Evolutionary conservation across 2,888 invertebrate genomes (phyloP).

Genomic region (Cerceris rybyensis): DNA sequence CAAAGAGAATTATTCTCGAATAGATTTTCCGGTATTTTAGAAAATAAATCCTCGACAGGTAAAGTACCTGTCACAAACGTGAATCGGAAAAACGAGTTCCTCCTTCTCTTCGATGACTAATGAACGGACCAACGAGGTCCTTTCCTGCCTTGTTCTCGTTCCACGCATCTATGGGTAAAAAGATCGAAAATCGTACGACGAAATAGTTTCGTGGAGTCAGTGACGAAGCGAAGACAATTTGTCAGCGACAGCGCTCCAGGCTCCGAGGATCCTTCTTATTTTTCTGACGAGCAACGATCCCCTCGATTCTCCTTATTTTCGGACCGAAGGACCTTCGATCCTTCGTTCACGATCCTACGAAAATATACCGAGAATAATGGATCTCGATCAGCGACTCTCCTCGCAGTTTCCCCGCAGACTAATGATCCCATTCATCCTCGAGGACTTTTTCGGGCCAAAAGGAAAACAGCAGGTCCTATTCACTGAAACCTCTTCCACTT

Average conservation of each 20-base stretch:
- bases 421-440: constrained; percentile 76
- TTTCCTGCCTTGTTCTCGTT: constrained; percentile 9
- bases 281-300: constrained; percentile 43
- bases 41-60: too few species aligned
- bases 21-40: too few species aligned
- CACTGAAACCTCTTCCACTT: constrained; percentile 39
- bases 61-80: constrained; percentile 12
- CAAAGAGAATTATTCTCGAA: too few species aligned
- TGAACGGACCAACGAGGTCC: constrained; percentile 46
- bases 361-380: constrained; percentile 70
- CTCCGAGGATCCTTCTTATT: constrained; percentile 35
- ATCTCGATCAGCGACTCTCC: constrained; percentile 66
- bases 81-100: constrained; percentile 32
- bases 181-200: constrained; percentile 52
- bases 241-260: constrained; percentile 58
- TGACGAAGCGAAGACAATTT: constrained; percentile 72
- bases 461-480: constrained; percentile 73
- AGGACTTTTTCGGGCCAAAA: constrained; percentile 66
- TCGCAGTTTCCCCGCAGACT: constrained; percentile 66
- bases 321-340: constrained; percentile 12
- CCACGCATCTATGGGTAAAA: constrained; percentile 19
- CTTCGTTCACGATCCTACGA: constrained; percentile 59
- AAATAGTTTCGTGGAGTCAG: constrained; percentile 40
- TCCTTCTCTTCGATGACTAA: constrained; percentile 51
- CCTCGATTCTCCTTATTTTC: too few species aligned